phyloP scores from a whole-genome alignment of 2,113 vertebrate species.

The Scomber colias region DNA sequence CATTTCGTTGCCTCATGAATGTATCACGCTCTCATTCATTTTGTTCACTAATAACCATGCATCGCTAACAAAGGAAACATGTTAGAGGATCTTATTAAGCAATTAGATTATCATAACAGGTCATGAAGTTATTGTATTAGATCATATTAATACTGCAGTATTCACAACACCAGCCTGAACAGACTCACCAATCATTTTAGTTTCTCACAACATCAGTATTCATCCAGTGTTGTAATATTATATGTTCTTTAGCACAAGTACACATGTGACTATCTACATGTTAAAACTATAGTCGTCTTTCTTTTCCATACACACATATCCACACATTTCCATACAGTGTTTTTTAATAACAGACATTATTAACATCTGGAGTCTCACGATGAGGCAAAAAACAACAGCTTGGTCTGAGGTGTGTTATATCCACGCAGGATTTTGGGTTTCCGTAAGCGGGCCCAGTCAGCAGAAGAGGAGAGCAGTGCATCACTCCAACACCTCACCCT shows the following conservation, averaged over 20 bases:
- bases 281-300: conserved; percentile 6
- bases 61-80: conserved; percentile 61
- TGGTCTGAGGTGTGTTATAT: conserved; percentile 81
- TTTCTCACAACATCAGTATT: conserved; percentile 19
- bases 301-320: neutral
- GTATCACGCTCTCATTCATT: conserved; percentile 60
- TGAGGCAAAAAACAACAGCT: conserved; percentile 29
- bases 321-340: neutral
- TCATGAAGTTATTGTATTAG: conserved; percentile 19
- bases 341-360: neutral
- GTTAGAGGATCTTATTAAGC: conserved; percentile 19
- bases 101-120: conserved; percentile 15
- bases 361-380: conserved; percentile 37
- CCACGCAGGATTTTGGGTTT: conserved; percentile 85
- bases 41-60: conserved; percentile 54
- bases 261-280: neutral
- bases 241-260: neutral
- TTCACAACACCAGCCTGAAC: conserved; percentile 9
- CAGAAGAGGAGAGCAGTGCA: conserved; percentile 83
- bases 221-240: conserved; percentile 20
- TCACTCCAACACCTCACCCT: conserved; percentile 85
- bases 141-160: conserved; percentile 17
- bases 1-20: conserved; percentile 48
- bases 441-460: conserved; percentile 86
- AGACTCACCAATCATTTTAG: conserved; percentile 19